Percentiles rank a stretch among this genome's conserved stretches.
Conservation (phyloP, 2,888 invertebrate species). For the Ophion slaviceki region DNA sequence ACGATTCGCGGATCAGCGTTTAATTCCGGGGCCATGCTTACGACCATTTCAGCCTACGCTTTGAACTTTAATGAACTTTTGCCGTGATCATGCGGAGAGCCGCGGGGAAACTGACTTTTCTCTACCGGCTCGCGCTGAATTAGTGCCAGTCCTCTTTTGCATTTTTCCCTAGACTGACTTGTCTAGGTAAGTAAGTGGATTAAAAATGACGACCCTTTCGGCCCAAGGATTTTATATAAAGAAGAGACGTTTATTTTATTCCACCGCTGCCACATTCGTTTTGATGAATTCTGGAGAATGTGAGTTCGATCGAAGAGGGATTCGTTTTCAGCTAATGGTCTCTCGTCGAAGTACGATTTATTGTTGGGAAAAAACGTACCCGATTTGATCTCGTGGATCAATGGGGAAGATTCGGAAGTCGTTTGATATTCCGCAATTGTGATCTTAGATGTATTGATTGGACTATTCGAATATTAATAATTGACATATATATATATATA, state of each 20-base stretch:
- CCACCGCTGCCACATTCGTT: too few relatives aligned
- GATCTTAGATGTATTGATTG: too few relatives aligned
- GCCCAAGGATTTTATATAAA: not conserved
- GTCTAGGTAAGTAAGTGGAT: constrained; percentile 2
- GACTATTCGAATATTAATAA: too few relatives aligned
- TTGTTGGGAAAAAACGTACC: too few relatives aligned
- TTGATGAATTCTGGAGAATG: too few relatives aligned
- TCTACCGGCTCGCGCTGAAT: constrained; percentile 32
- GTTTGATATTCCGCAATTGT: too few relatives aligned
- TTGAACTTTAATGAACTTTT: constrained; percentile 63
- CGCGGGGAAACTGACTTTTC: constrained; percentile 24
- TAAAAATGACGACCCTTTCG: constrained; percentile 20
- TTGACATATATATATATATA: too few relatives aligned
- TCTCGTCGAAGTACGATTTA: too few relatives aligned
- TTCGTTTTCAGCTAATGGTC: too few relatives aligned
- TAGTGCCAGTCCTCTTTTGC: constrained; percentile 51
- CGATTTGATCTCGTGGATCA: too few relatives aligned
- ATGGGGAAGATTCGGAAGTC: too few relatives aligned
- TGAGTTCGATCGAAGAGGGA: not conserved
- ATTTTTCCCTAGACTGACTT: constrained; percentile 31
- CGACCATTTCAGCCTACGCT: constrained; percentile 40
- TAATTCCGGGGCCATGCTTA: constrained; percentile 52
- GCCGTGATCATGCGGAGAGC: constrained; percentile 39
- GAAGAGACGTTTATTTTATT: not conserved
- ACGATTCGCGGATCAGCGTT: constrained; percentile 48